Evolutionary conservation across 1,140 invertebrate species (phyloP).

Genomic region (Gryllus bimaculatus): DNA sequence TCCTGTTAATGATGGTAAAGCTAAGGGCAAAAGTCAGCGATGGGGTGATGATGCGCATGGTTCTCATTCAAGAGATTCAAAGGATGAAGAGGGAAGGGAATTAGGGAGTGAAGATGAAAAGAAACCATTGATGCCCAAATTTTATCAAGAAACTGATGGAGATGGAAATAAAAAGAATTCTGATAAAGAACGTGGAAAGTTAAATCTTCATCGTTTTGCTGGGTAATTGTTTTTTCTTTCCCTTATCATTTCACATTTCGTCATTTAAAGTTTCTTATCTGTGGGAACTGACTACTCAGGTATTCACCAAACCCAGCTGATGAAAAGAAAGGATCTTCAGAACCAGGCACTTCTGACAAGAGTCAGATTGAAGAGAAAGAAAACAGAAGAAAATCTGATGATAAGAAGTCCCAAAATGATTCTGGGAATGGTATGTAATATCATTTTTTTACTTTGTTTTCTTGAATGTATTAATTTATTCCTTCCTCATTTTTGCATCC

Average conservation of each 20-base stretch:
- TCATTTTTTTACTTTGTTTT: too few species aligned
- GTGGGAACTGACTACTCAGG: not conserved
- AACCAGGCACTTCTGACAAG: not conserved
- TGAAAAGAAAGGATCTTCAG: not conserved
- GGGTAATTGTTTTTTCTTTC: not conserved
- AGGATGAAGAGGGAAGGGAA: not conserved
- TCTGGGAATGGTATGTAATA: not conserved
- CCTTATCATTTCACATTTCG: too few species aligned
- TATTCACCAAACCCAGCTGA: not conserved
- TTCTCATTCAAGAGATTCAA: not conserved
- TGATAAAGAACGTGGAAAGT: not conserved
- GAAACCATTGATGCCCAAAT: not conserved
- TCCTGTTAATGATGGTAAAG: not conserved
- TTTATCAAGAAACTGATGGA: not conserved
- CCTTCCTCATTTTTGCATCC: too few species aligned
- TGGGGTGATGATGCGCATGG: not conserved
- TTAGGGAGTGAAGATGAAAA: not conserved
- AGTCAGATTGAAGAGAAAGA: not conserved
- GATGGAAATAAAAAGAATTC: not conserved
- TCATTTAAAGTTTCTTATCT: too few species aligned
- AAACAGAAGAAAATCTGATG: not conserved
- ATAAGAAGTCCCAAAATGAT: not conserved
- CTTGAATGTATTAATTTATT: too few species aligned
- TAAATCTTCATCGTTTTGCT: not conserved
- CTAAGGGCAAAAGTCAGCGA: not conserved